Evolutionary conservation across 2,797 vertebrate genomes (phyloP), one percentile per base, ranked within the genome.

Genomic region (Hafferia zeledoni): DNA sequence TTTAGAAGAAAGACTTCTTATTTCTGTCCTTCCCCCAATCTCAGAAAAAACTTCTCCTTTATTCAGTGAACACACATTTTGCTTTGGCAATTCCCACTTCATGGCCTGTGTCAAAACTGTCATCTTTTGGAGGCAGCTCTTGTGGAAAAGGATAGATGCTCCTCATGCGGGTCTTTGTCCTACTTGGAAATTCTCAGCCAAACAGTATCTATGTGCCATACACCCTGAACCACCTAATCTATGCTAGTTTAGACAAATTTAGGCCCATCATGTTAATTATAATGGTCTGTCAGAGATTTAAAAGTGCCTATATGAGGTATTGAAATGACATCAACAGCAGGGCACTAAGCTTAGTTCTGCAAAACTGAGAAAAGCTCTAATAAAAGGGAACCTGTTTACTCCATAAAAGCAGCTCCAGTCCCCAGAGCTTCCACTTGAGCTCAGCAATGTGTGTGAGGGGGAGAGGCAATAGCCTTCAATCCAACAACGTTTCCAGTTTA

Each of bases 211-310:
- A 18, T 12, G 6, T 49, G 23, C 30, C 28, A 10, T 2, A 18
- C 2, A 41, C 3, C 30, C n/a, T 39, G 22, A 79, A 55, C 2
- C 1, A 75, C 23, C 25, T 52, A 19, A 65, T 43, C 13, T 43
- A 3, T 28, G 23, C 30, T 64, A 33, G 23, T 43, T 83, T 25
- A 72, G 22, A 35, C 19, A 39, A 80, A 83, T 76, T 81, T 69
- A 91, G 59, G 70, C 28, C 79, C n/a, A 70, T 79, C 44, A 27
- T 7, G 30, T 69, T 86, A 81, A 88, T 88, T 59, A 63, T 71
- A 93, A 90, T 16, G 44, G 30, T 55, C 65, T 86, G 57, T 65
- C 87, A 81, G 87, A 91, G 35, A 85, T 46, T 63, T 80, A 6
- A 52, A 94, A 91, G 50, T 31, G 30, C 13, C 7, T 33, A 88